Evolutionary conservation across 1,140 invertebrate species (phyloP).

Genomic region (Trichomalopsis sarcophagae): DNA sequence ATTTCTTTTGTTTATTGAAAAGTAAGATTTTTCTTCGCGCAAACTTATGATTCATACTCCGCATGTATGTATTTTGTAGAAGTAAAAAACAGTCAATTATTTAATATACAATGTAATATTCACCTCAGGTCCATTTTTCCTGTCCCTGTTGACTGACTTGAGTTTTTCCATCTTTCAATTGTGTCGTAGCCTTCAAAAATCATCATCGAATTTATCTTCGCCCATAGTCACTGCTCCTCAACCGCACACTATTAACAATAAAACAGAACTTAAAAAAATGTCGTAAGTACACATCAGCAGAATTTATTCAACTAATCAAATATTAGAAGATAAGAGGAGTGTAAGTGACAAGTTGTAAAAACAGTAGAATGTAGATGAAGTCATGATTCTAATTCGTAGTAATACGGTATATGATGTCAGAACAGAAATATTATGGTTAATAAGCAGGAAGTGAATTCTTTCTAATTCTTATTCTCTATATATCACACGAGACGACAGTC

Average conservation of each 20-base stretch:
- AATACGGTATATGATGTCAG: constrained; percentile 34
- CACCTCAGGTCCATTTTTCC: neutral
- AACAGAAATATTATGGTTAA: constrained; percentile 28
- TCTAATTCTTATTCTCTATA: neutral
- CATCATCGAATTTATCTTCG: neutral
- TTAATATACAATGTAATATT: neutral
- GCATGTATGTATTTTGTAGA: too few relatives aligned
- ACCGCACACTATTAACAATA: neutral
- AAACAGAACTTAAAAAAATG: neutral
- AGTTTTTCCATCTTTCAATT: neutral
- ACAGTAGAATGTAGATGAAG: neutral
- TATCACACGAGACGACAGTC: too few relatives aligned
- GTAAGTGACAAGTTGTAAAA: neutral
- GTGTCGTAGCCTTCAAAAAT: neutral
- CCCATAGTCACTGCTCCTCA: neutral
- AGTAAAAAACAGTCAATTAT: too few relatives aligned
- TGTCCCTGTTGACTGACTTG: neutral
- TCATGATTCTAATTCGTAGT: constrained; percentile 22
- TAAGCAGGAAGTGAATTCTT: constrained; percentile 26
- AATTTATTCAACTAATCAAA: too few relatives aligned
- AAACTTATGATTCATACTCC: neutral
- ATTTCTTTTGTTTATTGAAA: neutral
- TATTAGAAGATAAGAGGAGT: too few relatives aligned
- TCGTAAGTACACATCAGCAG: too few relatives aligned
- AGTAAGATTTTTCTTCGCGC: neutral